Conservation (phyloP, 2,113 vertebrate genomes). For the Callochromis pleurospilus region DNA sequence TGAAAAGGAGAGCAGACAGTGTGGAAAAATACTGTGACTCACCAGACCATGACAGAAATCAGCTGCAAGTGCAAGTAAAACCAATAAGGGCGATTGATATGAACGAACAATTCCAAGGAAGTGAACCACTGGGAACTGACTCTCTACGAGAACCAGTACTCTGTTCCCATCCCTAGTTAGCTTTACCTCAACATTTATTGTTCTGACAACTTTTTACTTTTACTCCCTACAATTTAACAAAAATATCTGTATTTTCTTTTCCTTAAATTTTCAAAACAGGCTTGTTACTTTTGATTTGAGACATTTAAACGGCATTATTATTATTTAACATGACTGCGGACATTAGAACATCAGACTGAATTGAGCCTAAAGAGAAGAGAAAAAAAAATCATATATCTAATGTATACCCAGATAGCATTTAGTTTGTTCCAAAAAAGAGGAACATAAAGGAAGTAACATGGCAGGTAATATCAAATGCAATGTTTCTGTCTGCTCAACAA, state of each 20-base stretch:
- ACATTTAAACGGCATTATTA: not conserved
- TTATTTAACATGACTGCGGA: rapidly evolving
- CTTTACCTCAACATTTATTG: not conserved
- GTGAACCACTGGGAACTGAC: not conserved
- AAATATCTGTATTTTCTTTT: not conserved
- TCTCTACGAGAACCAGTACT: not conserved
- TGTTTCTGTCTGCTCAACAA: not conserved
- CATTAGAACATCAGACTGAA: not conserved
- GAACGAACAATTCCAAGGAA: not conserved
- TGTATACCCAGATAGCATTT: not conserved
- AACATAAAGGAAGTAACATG: not conserved
- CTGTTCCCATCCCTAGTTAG: rapidly evolving
- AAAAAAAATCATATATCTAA: not conserved
- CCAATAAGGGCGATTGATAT: not conserved
- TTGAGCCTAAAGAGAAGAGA: not conserved
- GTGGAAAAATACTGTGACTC: not conserved
- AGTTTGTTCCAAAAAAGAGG: not conserved
- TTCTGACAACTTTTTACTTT: not conserved
- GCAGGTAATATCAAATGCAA: not conserved
- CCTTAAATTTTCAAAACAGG: not conserved
- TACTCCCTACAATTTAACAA: not conserved
- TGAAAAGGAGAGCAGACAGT: not conserved
- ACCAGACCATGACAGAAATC: not conserved
- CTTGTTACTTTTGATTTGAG: not conserved
- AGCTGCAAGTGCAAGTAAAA: not conserved